phyloP scores from a whole-genome alignment of 2,113 vertebrate genomes.

The Cygnus atratus region DNA sequence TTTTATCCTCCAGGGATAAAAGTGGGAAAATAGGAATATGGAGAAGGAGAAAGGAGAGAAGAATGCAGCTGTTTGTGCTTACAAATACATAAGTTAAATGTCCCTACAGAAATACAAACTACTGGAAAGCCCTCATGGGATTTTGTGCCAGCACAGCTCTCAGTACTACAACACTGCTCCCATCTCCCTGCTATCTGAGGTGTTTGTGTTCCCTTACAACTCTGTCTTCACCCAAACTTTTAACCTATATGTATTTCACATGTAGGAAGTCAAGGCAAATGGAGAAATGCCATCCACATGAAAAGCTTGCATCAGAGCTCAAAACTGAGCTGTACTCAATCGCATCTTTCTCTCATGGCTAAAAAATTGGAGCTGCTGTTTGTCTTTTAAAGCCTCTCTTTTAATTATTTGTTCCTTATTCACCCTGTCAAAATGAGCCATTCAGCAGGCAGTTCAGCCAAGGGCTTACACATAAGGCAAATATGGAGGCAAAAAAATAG shows the following conservation, averaged over 20 bases:
- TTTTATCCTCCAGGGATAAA: constrained; percentile 41
- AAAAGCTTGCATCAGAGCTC: not conserved
- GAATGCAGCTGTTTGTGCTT: not conserved
- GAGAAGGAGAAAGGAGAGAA: not conserved
- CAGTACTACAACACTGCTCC: not conserved
- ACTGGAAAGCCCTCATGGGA: not conserved
- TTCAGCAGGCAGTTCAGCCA: not conserved
- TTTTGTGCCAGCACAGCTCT: not conserved
- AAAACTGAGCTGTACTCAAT: not conserved
- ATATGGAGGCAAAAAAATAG: not conserved
- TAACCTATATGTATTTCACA: not conserved
- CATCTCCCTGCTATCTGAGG: not conserved
- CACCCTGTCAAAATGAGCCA: not conserved
- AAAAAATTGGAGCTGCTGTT: not conserved
- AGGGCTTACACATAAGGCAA: not conserved
- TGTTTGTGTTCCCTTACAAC: not conserved
- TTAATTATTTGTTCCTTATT: not conserved
- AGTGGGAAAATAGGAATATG: not conserved
- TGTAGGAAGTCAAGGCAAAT: not conserved
- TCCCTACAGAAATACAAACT: not conserved
- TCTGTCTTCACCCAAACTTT: not conserved
- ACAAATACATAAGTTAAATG: constrained; percentile 4
- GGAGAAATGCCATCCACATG: not conserved
- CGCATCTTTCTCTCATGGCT: not conserved
- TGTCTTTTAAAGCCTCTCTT: not conserved